These are phyloP conservation scores for Agonum fuliginosum DNA, from an alignment of 2,888 invertebrate genomes.

Conservation along the genomic window DNA sequence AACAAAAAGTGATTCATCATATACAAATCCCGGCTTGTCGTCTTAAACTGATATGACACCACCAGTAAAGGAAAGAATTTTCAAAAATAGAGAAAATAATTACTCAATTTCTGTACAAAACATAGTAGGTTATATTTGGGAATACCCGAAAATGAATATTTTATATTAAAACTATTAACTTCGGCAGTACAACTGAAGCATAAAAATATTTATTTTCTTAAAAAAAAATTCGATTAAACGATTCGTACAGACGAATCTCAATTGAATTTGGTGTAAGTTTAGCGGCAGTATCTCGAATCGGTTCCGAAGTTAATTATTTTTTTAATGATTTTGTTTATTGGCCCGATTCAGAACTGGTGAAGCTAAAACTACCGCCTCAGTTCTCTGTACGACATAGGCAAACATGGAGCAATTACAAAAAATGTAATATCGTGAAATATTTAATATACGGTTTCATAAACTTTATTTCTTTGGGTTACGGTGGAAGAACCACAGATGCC, in stretches of 20 bases:
- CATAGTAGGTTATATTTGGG: neutral
- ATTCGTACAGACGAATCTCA: neutral
- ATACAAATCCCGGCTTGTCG: too few relatives aligned
- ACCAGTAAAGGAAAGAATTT: too few relatives aligned
- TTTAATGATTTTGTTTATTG: neutral
- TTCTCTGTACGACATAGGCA: slow-evolving; percentile 34
- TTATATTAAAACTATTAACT: neutral
- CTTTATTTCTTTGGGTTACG: slow-evolving; percentile 67
- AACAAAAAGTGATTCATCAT: too few relatives aligned
- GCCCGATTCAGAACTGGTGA: neutral
- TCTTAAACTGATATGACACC: too few relatives aligned
- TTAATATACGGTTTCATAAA: slow-evolving; percentile 67
- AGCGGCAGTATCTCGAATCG: neutral
- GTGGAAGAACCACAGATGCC: slow-evolving; percentile 62
- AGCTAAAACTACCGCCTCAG: neutral
- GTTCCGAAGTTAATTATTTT: neutral
- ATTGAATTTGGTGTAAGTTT: neutral
- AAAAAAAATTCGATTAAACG: neutral
- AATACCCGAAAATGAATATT: neutral
- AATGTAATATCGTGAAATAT: slow-evolving; percentile 66
- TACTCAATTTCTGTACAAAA: too few relatives aligned
- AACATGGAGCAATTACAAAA: slow-evolving; percentile 67
- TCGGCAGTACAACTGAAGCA: neutral
- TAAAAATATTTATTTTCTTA: neutral
- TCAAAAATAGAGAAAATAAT: neutral